Conservation (phyloP, 2,797 vertebrate species). For the Rhinichthys osculus region DNA sequence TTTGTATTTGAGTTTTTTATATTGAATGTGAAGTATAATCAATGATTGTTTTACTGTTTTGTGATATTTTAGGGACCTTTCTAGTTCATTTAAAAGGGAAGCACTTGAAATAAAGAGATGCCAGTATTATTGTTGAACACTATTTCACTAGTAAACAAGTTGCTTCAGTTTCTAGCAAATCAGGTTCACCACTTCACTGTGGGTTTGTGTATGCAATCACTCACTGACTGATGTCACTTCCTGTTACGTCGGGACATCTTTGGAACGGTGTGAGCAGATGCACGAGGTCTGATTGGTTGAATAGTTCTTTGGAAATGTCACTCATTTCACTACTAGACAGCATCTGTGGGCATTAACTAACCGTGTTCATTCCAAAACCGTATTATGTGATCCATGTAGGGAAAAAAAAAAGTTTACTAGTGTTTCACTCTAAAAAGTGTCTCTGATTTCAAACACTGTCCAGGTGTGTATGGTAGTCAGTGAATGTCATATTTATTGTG, state of each 20-base stretch:
- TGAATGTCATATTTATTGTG: conserved; percentile 81
- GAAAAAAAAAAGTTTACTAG: neutral
- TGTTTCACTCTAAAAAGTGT: conserved; percentile 73
- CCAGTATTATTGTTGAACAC: conserved; percentile 48
- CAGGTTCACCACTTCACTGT: conserved; percentile 19
- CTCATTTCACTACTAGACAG: conserved; percentile 28
- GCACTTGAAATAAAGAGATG: conserved; percentile 37
- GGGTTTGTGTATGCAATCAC: conserved; percentile 23
- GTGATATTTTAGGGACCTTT: conserved; percentile 63
- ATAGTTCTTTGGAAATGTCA: neutral
- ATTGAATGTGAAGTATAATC: conserved; percentile 17
- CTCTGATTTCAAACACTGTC: conserved; percentile 72
- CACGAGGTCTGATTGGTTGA: neutral
- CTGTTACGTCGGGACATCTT: neutral
- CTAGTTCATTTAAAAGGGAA: conserved; percentile 61
- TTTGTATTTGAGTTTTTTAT: conserved; percentile 17
- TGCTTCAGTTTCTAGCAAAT: neutral
- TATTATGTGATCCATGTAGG: neutral
- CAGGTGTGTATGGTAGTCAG: conserved; percentile 66
- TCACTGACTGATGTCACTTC: neutral
- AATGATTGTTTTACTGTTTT: conserved; percentile 63
- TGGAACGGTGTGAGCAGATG: neutral
- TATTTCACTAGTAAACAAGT: neutral
- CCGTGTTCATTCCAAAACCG: neutral
- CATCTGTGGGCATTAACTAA: conserved; percentile 23